Evolutionary conservation across 2,797 vertebrate genomes (phyloP), one percentile per base, ranked within the genome.

Genomic region (Channallabes apus): DNA sequence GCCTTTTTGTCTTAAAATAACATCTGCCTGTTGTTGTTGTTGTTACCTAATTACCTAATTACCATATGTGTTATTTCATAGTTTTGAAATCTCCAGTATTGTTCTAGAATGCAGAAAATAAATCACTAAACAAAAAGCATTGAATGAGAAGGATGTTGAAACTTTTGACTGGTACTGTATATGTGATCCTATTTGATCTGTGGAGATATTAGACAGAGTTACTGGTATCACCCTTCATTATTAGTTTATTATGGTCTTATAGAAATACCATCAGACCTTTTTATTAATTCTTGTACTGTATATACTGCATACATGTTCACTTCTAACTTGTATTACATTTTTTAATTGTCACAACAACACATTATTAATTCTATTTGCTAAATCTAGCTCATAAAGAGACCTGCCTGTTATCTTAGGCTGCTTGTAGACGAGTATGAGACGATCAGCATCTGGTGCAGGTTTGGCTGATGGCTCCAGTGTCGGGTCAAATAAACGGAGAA

Each of bases 341-440:
- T 56, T 17, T 18, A 20, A n/a, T 29, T 29, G 14, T 18, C 15
- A 56, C 2, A 27, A 54, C 24, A 73, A 15, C 51, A 29, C 29
- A 77, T 77, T 24, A 35, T 22, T 27, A 56, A 29, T 54, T 46
- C 41, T 7, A 6, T 32, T 76, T 20, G 8, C 0, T 61, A 38
- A 24, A 78, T 46, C 15, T 20, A 64, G 78, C n/a, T 54, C 2
- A n/a, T 29, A 62, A 38, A 72, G 27, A 2, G 69, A 38, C 72
- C 89, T 18, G 97, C 98, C 98, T 96, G 94, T 94, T 85, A 96
- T 91, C 92, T 96, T 97, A 86, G 97, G 93, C 82, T 91, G 93
- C 12, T 86, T 95, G 93, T 97, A 98, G 58, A 93, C 58, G 0
- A 96, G 96, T 27, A 96, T 89, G n/a, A 97, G 95, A 38, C 84